These are phyloP conservation scores for Tupaia tana DNA, from an alignment of 2,113 vertebrate species.

Conservation along the genomic window DNA sequence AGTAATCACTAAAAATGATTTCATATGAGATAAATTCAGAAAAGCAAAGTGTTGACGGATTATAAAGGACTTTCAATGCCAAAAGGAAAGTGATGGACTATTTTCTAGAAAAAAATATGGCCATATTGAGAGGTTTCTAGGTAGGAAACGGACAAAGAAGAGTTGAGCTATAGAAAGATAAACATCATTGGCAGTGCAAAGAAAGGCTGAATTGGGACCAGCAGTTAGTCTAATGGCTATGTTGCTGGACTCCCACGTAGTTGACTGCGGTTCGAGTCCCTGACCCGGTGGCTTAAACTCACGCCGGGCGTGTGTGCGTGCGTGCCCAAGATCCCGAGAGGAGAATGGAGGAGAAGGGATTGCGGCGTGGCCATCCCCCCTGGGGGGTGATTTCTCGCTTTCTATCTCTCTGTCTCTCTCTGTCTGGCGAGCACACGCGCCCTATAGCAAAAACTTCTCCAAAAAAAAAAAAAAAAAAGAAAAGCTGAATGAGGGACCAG, in stretches of 20 bases:
- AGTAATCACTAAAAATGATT: neutral
- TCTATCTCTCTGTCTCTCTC: no score
- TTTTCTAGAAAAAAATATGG: neutral
- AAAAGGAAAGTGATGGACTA: neutral
- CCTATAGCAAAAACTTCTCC: no score
- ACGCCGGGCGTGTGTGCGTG: no score
- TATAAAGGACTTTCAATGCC: neutral
- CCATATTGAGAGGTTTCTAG: neutral
- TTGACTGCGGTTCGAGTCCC: no score
- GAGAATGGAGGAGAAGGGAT: no score
- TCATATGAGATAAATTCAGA: neutral
- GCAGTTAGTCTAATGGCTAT: no score
- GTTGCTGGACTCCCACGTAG: no score
- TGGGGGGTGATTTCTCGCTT: no score
- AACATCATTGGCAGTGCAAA: rapidly evolving
- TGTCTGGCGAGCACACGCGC: no score
- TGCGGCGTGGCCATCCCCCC: no score
- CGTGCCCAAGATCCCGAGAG: no score
- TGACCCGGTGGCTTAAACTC: no score
- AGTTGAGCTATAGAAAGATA: neutral
- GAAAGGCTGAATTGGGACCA: neutral
- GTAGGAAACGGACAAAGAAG: neutral
- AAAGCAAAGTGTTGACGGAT: neutral
- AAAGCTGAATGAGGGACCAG: neutral
- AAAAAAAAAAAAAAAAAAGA: neutral